phyloP scores from a whole-genome alignment of 1,140 invertebrate genomes.

The Ericerus pela region DNA sequence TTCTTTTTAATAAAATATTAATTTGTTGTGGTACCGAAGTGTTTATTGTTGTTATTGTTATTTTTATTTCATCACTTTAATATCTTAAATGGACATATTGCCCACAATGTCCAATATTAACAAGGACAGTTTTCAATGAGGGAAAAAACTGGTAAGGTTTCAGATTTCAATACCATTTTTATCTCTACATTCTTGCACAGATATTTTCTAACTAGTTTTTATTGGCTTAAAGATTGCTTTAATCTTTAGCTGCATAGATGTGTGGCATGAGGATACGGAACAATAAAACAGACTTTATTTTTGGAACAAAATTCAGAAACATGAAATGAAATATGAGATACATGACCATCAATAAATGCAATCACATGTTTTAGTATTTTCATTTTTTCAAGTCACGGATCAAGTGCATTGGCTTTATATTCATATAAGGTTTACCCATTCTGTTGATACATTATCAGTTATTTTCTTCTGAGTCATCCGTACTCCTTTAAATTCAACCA shows the following conservation, averaged over 20 bases:
- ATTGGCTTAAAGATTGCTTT: conserved; percentile 28
- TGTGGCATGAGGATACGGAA: conserved; percentile 31
- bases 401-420: conserved; percentile 30
- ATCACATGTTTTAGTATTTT: conserved; percentile 27
- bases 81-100: too few species aligned
- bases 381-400: conserved; percentile 29
- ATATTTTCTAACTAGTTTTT: conserved; percentile 28
- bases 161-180: too few species aligned
- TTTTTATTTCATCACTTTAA: too few species aligned
- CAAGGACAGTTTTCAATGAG: too few species aligned
- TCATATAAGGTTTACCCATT: conserved; percentile 31
- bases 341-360: conserved; percentile 24
- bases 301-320: neutral
- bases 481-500: conserved; percentile 28
- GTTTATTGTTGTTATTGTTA: too few species aligned
- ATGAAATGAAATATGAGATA: conserved; percentile 26
- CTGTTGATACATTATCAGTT: conserved; percentile 22
- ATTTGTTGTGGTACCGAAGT: too few species aligned
- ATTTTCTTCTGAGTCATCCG: conserved; percentile 25
- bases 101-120: too few species aligned
- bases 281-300: conserved; percentile 22
- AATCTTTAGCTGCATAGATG: conserved; percentile 32
- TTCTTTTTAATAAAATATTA: too few species aligned
- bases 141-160: too few species aligned
- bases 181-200: conserved; percentile 20